Evolutionary conservation across 2,888 invertebrate species (phyloP).

Genomic region (Epirrhoe tristata): DNA sequence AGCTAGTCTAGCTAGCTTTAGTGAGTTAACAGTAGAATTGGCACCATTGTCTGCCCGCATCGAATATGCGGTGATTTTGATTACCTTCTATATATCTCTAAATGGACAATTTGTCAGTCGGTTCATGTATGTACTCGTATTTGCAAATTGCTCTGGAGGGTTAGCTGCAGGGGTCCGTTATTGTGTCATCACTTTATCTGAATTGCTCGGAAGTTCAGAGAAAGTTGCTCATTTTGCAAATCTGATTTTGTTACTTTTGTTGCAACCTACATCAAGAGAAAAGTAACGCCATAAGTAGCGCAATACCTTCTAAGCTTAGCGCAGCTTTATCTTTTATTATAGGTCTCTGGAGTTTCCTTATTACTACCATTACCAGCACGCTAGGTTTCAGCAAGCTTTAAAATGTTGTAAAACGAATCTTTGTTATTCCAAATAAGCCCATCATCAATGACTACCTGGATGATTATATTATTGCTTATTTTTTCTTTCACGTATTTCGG

Average conservation of each 20-base stretch:
- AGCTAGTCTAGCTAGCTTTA: too few relatives aligned
- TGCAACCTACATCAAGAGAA: neutral
- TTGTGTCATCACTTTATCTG: conserved; percentile 30
- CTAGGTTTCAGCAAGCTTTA: conserved; percentile 9
- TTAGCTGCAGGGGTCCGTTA: conserved; percentile 34
- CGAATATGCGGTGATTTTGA: conserved; percentile 31
- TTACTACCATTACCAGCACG: conserved; percentile 1
- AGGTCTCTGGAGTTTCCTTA: conserved; percentile 7
- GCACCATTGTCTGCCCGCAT: conserved; percentile 32
- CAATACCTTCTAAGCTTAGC: neutral
- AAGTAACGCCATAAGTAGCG: neutral
- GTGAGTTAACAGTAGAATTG: too few relatives aligned
- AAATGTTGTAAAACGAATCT: conserved; percentile 22
- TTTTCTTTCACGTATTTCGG: conserved; percentile 65
- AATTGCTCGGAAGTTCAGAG: neutral
- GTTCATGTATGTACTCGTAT: conserved; percentile 12
- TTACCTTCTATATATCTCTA: conserved; percentile 9
- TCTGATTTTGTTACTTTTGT: neutral
- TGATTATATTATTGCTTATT: conserved; percentile 61
- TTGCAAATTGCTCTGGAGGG: conserved; percentile 38
- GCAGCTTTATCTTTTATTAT: neutral
- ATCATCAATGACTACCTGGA: conserved; percentile 70
- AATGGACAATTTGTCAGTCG: conserved; percentile 34
- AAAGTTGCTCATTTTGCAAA: conserved; percentile 5
- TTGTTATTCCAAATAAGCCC: conserved; percentile 25